Evolutionary conservation across 1,140 invertebrate species (phyloP).

Genomic region (Leptoteleia sp.): DNA sequence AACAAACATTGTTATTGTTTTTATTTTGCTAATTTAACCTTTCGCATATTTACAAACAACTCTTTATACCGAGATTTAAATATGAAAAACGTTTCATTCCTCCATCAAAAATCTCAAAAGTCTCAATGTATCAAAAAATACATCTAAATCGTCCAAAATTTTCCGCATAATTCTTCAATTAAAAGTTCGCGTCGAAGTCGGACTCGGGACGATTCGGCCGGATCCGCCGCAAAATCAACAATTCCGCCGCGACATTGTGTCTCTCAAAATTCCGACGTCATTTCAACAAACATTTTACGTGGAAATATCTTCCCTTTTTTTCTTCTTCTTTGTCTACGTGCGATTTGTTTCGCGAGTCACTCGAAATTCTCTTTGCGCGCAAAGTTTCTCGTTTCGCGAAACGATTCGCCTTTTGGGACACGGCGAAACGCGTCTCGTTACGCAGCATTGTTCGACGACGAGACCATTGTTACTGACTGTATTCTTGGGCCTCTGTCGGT

Average conservation of each 20-base stretch:
- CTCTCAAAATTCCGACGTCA: neutral
- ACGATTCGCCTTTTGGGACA: conserved; percentile 63
- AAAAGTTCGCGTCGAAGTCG: neutral
- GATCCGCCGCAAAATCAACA: too few relatives aligned
- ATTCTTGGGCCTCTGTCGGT: conserved; percentile 62
- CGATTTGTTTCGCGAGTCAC: conserved; percentile 60
- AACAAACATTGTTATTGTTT: too few relatives aligned
- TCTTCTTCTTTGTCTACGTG: too few relatives aligned
- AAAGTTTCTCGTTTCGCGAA: conserved; percentile 63
- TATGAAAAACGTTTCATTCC: too few relatives aligned
- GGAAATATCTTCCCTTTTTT: neutral
- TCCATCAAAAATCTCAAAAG: too few relatives aligned
- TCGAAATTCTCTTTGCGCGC: conserved; percentile 62
- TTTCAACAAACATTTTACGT: conserved; percentile 9
- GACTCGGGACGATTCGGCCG: too few relatives aligned
- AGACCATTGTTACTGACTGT: conserved; percentile 71
- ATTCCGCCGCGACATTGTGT: conserved; percentile 1
- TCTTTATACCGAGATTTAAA: too few relatives aligned
- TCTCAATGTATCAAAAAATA: too few relatives aligned
- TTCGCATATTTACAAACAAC: too few relatives aligned
- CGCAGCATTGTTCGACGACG: conserved; percentile 72
- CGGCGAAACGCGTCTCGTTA: conserved; percentile 73
- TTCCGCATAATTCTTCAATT: conserved; percentile 2
- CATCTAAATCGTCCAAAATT: too few relatives aligned
- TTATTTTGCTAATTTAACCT: too few relatives aligned